These are phyloP conservation scores for Amblyjoppa fuscipennis DNA, from an alignment of 2,888 invertebrate species.

Conservation along the genomic window DNA sequence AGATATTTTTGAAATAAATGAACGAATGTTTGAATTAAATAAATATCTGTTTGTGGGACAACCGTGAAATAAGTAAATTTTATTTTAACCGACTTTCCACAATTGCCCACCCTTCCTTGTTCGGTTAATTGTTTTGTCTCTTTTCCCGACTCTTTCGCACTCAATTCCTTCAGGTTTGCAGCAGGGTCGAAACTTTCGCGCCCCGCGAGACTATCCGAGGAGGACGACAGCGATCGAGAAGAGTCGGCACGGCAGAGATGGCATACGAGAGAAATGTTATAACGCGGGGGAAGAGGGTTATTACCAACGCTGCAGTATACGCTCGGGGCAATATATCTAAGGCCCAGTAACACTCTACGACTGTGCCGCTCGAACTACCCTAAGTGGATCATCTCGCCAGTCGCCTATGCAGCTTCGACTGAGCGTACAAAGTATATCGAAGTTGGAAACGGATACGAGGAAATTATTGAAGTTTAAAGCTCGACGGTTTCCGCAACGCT, in stretches of 20 bases:
- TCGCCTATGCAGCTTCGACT: slow-evolving; percentile 31
- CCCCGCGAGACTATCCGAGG: background rate
- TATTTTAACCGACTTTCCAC: background rate
- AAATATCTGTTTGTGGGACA: too few species aligned
- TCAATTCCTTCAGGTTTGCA: background rate
- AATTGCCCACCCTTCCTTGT: background rate
- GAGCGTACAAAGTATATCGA: slow-evolving; percentile 35
- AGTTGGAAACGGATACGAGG: slow-evolving; percentile 36
- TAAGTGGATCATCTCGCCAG: slow-evolving; percentile 55
- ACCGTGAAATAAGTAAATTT: too few species aligned
- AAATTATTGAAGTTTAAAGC: slow-evolving; percentile 57
- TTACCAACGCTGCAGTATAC: slow-evolving; percentile 12
- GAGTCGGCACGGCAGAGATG: background rate
- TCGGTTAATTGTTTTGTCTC: background rate
- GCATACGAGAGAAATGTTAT: slow-evolving; percentile 23
- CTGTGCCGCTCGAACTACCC: slow-evolving; percentile 48
- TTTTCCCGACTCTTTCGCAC: background rate
- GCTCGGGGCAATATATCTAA: slow-evolving; percentile 5
- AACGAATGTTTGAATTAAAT: too few species aligned
- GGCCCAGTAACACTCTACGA: background rate
- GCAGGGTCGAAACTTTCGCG: background rate
- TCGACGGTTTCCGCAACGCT: slow-evolving; percentile 38
- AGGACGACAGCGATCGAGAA: background rate
- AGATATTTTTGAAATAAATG: too few species aligned
- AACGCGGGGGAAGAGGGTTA: background rate